These are phyloP conservation scores for Tiaroga cobitis DNA, from an alignment of 2,797 vertebrate species.

Conservation along the genomic window DNA sequence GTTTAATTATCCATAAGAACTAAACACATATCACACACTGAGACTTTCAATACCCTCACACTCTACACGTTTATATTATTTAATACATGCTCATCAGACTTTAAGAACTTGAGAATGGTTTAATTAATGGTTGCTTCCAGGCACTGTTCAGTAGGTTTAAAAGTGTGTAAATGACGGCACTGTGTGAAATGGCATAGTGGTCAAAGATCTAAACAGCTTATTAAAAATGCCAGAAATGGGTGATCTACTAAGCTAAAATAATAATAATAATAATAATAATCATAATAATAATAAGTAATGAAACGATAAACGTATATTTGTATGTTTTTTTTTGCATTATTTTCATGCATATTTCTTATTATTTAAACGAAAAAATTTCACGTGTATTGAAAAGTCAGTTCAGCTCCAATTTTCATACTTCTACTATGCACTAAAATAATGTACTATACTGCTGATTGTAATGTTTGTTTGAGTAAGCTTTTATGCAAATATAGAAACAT, in stretches of 20 bases:
- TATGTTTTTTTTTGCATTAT: not conserved
- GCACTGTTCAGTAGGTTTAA: slow-evolving; percentile 20
- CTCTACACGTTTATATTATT: not conserved
- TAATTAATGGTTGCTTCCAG: slow-evolving; percentile 31
- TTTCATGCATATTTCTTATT: not conserved
- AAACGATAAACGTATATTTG: not conserved
- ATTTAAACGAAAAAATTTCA: not conserved
- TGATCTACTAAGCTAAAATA: not conserved
- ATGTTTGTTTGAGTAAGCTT: not conserved
- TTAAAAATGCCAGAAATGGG: not conserved
- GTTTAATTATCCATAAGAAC: not conserved
- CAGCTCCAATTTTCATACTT: not conserved
- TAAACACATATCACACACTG: not conserved
- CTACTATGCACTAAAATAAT: not conserved
- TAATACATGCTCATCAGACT: not conserved
- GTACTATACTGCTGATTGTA: not conserved
- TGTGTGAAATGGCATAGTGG: slow-evolving; percentile 10
- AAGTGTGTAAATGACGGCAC: slow-evolving; percentile 27
- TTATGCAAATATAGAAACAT: not conserved
- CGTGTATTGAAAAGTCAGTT: not conserved
- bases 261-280: not conserved
- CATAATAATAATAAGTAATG: not conserved
- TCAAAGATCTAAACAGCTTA: slow-evolving; percentile 2
- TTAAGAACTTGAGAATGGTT: slow-evolving; percentile 11
- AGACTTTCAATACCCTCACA: not conserved